Evolutionary conservation across 1,140 invertebrate genomes (phyloP).

Genomic region (Cotesia glomerata): DNA sequence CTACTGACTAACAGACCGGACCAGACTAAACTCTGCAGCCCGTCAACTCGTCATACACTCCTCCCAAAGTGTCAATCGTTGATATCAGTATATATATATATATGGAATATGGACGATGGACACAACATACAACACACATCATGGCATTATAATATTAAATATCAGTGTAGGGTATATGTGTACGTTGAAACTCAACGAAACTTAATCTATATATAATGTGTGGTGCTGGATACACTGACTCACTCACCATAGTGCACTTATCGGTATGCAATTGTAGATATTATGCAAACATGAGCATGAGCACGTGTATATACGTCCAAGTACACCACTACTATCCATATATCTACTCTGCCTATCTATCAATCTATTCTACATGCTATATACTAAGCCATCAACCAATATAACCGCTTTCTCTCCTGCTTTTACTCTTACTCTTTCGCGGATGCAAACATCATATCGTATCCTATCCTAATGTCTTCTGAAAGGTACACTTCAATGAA

Average conservation of each 20-base stretch:
- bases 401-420: too few species aligned
- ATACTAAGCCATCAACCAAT: too few species aligned
- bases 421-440: slow-evolving; percentile 31
- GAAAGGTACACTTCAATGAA: background rate
- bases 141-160: too few species aligned
- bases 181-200: background rate
- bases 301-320: slow-evolving; percentile 26
- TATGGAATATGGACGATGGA: background rate
- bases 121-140: background rate
- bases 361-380: too few species aligned
- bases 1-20: too few species aligned
- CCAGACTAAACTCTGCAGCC: background rate
- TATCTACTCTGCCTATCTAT: too few species aligned
- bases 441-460: slow-evolving; percentile 28
- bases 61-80: slow-evolving; percentile 24
- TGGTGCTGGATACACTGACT: too few species aligned
- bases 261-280: slow-evolving; percentile 33
- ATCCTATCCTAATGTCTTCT: slow-evolving; percentile 31
- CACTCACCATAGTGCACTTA: slow-evolving; percentile 28
- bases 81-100: background rate
- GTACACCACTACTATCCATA: slow-evolving; percentile 14
- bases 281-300: slow-evolving; percentile 36
- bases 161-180: too few species aligned
- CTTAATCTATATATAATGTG: background rate
- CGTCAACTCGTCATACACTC: background rate